Conservation (phyloP, 2,797 vertebrate species). For the Brachymystax lenok region DNA sequence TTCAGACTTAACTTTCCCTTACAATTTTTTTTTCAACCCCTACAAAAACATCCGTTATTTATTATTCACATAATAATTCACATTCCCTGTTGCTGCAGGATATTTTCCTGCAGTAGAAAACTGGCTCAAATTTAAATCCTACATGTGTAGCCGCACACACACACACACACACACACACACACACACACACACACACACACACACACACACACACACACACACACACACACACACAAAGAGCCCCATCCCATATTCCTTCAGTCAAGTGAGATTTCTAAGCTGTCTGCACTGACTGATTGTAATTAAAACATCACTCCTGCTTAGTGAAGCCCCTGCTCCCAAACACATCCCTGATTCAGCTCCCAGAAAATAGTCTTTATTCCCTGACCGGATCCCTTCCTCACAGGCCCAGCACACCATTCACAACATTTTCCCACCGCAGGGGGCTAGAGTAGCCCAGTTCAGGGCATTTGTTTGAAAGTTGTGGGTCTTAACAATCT, state of each 20-base stretch:
- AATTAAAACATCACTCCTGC: conserved; percentile 52
- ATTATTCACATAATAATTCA: no score
- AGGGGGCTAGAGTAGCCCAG: conserved; percentile 58
- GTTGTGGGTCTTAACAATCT: conserved; percentile 50
- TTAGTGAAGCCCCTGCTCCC: conserved; percentile 38
- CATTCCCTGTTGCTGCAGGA: no score
- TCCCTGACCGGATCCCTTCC: conserved; percentile 48
- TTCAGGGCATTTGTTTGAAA: conserved; percentile 61
- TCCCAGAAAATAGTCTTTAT: conserved; percentile 56
- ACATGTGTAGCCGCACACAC: not conserved
- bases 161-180: not conserved
- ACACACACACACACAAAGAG: no score
- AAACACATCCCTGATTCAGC: conserved; percentile 55
- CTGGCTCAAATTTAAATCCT: no score
- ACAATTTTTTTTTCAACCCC: no score
- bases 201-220: not conserved
- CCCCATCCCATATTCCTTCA: conserved; percentile 1
- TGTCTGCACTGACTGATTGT: conserved; percentile 18
- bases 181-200: not conserved
- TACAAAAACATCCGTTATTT: no score
- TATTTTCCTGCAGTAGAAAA: no score
- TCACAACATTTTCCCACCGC: conserved; percentile 71
- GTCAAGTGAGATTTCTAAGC: conserved; percentile 11
- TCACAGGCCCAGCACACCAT: conserved; percentile 60
- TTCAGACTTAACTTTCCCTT: no score